phyloP scores from a whole-genome alignment of 2,888 invertebrate species.

The Margaritifera margaritifera region DNA sequence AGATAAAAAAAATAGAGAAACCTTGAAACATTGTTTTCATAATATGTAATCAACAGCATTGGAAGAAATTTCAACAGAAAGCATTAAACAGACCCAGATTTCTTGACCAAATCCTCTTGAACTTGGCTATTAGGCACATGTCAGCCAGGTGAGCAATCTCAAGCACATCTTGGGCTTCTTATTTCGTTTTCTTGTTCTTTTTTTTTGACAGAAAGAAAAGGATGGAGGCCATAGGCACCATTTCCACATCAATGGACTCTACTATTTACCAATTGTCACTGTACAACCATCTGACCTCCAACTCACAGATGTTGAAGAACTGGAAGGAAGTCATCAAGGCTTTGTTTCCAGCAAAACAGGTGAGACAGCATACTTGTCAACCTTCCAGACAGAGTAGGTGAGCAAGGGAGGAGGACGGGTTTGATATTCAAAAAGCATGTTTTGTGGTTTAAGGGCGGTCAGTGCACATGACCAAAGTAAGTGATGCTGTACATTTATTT shows the following conservation, averaged over 20 bases:
- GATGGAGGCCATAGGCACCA: neutral
- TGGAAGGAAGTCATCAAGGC: slow-evolving; percentile 36
- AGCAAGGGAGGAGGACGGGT: neutral
- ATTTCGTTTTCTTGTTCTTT: neutral
- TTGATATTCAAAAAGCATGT: slow-evolving; percentile 7
- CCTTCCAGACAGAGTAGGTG: neutral
- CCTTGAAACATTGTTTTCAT: too few relatives aligned
- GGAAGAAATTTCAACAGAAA: too few relatives aligned
- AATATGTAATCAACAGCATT: too few relatives aligned
- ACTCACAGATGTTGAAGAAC: slow-evolving; percentile 36
- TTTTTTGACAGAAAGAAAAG: slow-evolving; percentile 2
- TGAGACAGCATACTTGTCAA: slow-evolving; percentile 3
- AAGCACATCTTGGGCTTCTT: too few relatives aligned
- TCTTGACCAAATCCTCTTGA: too few relatives aligned
- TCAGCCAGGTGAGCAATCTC: too few relatives aligned
- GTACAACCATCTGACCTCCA: slow-evolving; percentile 26
- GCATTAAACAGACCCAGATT: too few relatives aligned
- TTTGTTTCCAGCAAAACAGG: slow-evolving; percentile 31
- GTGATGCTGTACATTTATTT: too few relatives aligned
- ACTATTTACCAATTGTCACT: slow-evolving; percentile 31
- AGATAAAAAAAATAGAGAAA: too few relatives aligned
- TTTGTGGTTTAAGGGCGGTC: too few relatives aligned
- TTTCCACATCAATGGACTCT: slow-evolving; percentile 4
- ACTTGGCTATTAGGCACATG: too few relatives aligned
- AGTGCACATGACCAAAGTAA: too few relatives aligned